phyloP scores from a whole-genome alignment of 2,113 vertebrate genomes.

The Calidris pugnax region DNA sequence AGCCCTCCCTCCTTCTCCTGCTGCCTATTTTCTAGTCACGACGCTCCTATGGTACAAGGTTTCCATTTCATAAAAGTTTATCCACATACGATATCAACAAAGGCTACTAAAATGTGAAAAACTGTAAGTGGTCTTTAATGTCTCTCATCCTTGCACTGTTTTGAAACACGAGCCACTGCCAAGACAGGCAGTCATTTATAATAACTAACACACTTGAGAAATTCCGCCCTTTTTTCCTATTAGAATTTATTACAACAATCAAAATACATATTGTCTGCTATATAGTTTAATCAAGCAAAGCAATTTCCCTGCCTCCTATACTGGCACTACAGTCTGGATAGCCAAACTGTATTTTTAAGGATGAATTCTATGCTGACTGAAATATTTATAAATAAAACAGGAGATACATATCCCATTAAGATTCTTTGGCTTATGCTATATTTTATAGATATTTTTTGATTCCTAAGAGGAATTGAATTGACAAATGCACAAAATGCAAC shows the following conservation, averaged over 20 bases:
- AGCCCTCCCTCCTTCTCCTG: neutral
- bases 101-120: neutral
- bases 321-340: neutral
- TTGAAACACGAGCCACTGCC: neutral
- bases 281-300: slow-evolving; percentile 50
- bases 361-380: neutral
- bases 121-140: neutral
- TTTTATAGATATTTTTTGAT: slow-evolving; percentile 10
- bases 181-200: neutral
- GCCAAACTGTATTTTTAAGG: slow-evolving; percentile 4
- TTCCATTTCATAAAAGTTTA: neutral
- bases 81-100: neutral
- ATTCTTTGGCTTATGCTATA: slow-evolving; percentile 13
- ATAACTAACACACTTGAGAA: neutral
- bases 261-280: neutral
- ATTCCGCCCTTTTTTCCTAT: neutral
- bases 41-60: neutral
- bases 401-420: neutral
- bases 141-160: neutral
- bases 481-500: neutral
- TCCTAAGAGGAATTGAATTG: neutral
- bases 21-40: neutral
- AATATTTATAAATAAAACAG: slow-evolving; percentile 14
- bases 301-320: neutral
- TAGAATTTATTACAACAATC: slow-evolving; percentile 29